Evolutionary conservation across 1,140 invertebrate species (phyloP).

Genomic region (Cheumatopsyche charites): DNA sequence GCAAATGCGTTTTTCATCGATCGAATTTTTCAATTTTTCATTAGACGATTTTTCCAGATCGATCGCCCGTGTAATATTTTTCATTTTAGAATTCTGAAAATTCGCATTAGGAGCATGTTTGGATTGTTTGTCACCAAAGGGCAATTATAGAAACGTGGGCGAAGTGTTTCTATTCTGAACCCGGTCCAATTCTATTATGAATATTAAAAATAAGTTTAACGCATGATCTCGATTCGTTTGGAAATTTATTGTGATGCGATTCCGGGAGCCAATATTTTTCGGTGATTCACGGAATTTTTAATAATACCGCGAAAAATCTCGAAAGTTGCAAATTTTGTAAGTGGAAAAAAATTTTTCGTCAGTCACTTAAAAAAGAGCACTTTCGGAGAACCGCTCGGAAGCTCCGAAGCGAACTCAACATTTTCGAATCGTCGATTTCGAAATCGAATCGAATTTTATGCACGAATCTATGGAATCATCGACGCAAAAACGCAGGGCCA

Average conservation of each 20-base stretch:
- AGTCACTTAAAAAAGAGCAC: no score
- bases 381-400: neutral
- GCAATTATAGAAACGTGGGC: conserved; percentile 8
- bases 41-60: no score
- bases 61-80: no score
- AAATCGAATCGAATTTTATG: neutral
- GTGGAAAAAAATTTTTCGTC: neutral
- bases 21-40: no score
- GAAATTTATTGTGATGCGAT: neutral
- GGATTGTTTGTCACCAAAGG: conserved; percentile 1
- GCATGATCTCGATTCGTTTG: neutral
- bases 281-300: neutral
- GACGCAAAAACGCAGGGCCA: no score
- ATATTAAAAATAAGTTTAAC: neutral
- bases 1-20: no score
- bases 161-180: conserved; percentile 17
- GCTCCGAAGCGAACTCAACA: neutral
- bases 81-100: no score
- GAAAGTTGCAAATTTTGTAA: neutral
- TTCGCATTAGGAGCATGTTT: no score
- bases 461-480: neutral
- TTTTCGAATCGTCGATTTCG: neutral
- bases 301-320: neutral
- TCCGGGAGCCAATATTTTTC: neutral
- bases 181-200: conserved; percentile 23